Evolutionary conservation across 2,888 invertebrate species (phyloP).

Genomic region (Cremastinae sp.): DNA sequence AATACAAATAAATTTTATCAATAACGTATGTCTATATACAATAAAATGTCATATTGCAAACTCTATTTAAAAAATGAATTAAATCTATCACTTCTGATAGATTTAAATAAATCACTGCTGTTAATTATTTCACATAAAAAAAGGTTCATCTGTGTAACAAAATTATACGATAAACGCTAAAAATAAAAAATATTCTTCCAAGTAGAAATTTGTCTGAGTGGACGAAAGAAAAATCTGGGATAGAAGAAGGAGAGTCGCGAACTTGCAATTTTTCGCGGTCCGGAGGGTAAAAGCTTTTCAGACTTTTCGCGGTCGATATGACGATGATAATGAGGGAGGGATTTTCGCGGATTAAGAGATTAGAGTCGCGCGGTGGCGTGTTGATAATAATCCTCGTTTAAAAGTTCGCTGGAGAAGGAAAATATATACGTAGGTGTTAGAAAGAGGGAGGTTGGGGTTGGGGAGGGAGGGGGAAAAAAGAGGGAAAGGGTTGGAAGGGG

Average conservation of each 20-base stretch:
- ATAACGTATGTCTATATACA: too few species aligned
- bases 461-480: background rate
- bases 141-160: background rate
- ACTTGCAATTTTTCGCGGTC: slow-evolving; percentile 27
- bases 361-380: slow-evolving; percentile 58
- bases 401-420: slow-evolving; percentile 55
- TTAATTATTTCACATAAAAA: too few species aligned
- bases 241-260: slow-evolving; percentile 8
- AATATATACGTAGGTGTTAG: slow-evolving; percentile 17
- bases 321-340: slow-evolving; percentile 59
- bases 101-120: too few species aligned
- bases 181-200: too few species aligned
- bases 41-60: too few species aligned
- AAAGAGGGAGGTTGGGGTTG: background rate
- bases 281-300: slow-evolving; percentile 40
- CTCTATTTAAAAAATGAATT: too few species aligned
- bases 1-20: too few species aligned
- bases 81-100: too few species aligned
- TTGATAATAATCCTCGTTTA: slow-evolving; percentile 67
- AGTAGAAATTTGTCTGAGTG: slow-evolving; percentile 2
- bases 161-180: too few species aligned
- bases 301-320: slow-evolving; percentile 50
- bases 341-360: slow-evolving; percentile 59
- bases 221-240: slow-evolving; percentile 1
- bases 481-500: slow-evolving; percentile 11